Base-by-base conservation (phyloP, 1,140 invertebrate genomes). In the Aphis craccivora region DNA sequence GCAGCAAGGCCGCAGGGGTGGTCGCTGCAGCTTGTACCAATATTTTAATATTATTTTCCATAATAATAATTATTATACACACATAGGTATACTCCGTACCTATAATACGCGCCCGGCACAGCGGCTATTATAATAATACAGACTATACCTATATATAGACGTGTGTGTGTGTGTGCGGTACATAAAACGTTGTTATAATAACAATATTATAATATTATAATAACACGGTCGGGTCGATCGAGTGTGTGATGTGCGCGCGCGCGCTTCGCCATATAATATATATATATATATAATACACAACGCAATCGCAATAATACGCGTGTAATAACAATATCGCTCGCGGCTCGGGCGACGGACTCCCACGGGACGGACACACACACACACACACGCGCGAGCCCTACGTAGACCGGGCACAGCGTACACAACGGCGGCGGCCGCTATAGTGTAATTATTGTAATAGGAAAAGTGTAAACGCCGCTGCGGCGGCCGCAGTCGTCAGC, bases 401-500 rank as follows among this genome's bases (percentile, higher is more conserved):
- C 5, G 37, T 3, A 3, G 14, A 87, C 43, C 20, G 43, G 43
- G 43, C 43, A 43, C 14, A 48, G 43, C 86, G 81, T 48, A n/a
- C 37, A 22, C 76, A 14, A 83, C 84, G 25, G 43, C 43, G n/a
- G 48, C 20, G 45, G 43, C 2, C 20, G 84, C 11, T n/a, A n/a
- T 3, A 18, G 18, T 37, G 51, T 40, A 87, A 23, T n/a, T 51
- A 88, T 40, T 51, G 30, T 35, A 53, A 90, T 55, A 67, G 53
- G 53, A 67, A 89, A 89, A 53, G 48, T 25, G 37, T 43, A n/a
- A 60, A 67, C 88, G 51, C 51, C 51, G 45, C 51, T 35, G n/a
- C 45, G 48, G 11, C 48, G 84, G 48, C n/a, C 22, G 48, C 35
- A 40, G 89, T 67, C 53, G 91, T 93, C 91, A 93, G 91, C 91